Evolutionary conservation across 2,797 vertebrate species (phyloP), one percentile per base, ranked within the genome.

Genomic region (Dendrocincla fuliginosa): DNA sequence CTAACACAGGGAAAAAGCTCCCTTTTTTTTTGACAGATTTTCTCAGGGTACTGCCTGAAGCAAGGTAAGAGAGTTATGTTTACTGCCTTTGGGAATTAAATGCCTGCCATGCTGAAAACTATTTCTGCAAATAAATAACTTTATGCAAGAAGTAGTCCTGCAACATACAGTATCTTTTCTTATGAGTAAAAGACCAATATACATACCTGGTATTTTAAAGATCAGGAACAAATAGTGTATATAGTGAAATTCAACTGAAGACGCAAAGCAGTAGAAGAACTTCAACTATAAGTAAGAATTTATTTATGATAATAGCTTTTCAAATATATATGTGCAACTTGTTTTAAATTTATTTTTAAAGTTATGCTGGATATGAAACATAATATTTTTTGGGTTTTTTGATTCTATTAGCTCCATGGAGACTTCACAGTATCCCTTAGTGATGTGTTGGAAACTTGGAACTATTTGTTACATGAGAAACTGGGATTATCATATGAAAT

Each of bases 381-480:
- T 42, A 33, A 2, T 65, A 10, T 53, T 81, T 35, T 87, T 46
- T 64, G 4, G 4, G n/a, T 74, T 77, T 74, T 50, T 74, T 71
- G 3, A 17, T 81, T 74, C 87, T 97, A 67, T 97, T 98, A 99
- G 99, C 97, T 96, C 79, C 50, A 35, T 41, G 98, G 98, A 97
- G 99, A 99, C 96, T 99, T 99, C 96, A 94, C 96, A 82, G 98
- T 98, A 79, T 97, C 96, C 68, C 98, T 99, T 93, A 99, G 99
- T 95, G 98, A 99, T 94, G 97, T 99, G 37, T 95, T 99, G 95
- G 92, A 98, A 97, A 97, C 96, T 33, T 99, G 99, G 99, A 99
- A 98, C 92, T 98, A 98, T 89, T 98, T 99, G 79, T 95, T 99
- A 93, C 96, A 97, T 93, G 98, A 99, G 94, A 99, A 99, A 96